Evolutionary conservation across 2,888 invertebrate species (phyloP).

Genomic region (Noctua janthina): DNA sequence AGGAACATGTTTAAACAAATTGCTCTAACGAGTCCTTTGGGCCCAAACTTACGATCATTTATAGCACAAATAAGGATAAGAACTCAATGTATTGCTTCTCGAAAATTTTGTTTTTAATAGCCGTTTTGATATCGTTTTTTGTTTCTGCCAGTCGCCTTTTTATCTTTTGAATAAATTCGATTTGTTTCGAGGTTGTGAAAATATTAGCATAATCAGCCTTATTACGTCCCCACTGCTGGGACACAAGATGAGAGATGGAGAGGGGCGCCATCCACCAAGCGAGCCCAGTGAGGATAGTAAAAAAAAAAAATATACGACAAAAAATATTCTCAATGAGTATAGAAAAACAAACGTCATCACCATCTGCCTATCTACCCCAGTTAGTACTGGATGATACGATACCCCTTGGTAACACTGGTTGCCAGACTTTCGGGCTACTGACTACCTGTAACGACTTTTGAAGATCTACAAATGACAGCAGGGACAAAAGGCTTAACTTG

Average conservation of each 20-base stretch:
- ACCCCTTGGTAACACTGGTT: background rate
- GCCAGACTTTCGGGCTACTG: background rate
- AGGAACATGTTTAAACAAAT: conserved; percentile 63
- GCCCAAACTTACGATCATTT: conserved; percentile 54
- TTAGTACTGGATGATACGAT: background rate
- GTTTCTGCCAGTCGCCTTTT: background rate
- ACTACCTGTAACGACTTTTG: background rate
- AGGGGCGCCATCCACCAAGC: background rate
- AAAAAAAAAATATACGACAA: too few relatives aligned
- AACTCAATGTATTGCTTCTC: conserved; percentile 41
- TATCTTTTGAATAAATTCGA: background rate
- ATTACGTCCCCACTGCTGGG: background rate
- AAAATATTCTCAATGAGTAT: background rate
- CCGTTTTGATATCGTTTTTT: conserved; percentile 20
- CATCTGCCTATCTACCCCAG: background rate
- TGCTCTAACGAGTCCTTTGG: conserved; percentile 56
- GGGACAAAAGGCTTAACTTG: background rate
- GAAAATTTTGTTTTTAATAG: conserved; percentile 47
- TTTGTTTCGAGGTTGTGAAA: background rate
- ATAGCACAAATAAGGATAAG: conserved; percentile 43
- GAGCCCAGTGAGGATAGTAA: background rate
- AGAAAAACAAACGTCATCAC: background rate
- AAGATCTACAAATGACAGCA: too few relatives aligned
- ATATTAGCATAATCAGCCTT: background rate
- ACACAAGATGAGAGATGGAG: background rate